These are phyloP conservation scores for Silurus asotus DNA, from an alignment of 2,113 vertebrate species.

Conservation along the genomic window DNA sequence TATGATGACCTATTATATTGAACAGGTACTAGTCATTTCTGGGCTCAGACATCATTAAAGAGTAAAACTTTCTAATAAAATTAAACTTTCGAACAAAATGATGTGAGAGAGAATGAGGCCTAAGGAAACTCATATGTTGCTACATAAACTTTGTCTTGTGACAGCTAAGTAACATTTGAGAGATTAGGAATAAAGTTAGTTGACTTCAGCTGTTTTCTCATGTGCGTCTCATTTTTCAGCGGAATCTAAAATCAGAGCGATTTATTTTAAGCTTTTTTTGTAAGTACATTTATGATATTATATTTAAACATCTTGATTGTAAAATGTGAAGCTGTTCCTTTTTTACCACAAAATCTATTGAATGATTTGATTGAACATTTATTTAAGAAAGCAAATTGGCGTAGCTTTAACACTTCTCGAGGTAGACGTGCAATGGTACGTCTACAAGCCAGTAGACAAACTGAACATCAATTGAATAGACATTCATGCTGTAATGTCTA, in stretches of 20 bases:
- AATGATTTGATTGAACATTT: not conserved
- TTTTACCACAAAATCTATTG: not conserved
- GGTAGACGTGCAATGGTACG: not conserved
- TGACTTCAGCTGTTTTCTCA: not conserved
- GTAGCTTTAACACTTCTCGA: not conserved
- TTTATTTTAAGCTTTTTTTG: not conserved
- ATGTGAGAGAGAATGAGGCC: not conserved
- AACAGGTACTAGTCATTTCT: not conserved
- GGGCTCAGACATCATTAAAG: not conserved
- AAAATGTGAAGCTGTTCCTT: not conserved
- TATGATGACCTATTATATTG: not conserved
- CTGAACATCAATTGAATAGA: not conserved
- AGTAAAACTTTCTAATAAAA: not conserved
- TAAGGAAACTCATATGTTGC: not conserved
- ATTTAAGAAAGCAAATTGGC: not conserved
- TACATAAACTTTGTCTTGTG: not conserved
- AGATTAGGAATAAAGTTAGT: not conserved
- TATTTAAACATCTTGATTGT: not conserved
- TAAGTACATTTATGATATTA: not conserved
- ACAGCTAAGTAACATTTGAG: not conserved
- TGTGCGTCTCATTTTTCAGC: not conserved
- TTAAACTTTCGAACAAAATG: not conserved
- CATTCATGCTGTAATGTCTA: not conserved
- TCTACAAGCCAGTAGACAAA: not conserved
- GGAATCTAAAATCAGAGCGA: not conserved